phyloP scores from a whole-genome alignment of 1,140 invertebrate species.

The Stegodyphus mimosarum region DNA sequence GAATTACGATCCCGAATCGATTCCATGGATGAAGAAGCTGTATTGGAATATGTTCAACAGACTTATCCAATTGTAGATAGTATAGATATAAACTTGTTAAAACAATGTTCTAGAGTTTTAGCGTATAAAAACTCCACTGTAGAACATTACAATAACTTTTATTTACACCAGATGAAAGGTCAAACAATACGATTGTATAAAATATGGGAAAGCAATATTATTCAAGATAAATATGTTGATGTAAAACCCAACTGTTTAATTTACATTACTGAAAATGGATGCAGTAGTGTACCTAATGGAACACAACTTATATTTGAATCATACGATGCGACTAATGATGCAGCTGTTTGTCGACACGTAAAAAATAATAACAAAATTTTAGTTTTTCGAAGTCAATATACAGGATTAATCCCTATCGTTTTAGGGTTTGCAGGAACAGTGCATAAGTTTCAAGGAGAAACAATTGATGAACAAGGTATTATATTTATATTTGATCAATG shows the following conservation, averaged over 20 bases:
- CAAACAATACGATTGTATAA: not conserved
- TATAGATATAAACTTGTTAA: not conserved
- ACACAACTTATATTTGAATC: not conserved
- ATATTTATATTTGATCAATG: conserved; percentile 22
- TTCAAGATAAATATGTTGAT: not conserved
- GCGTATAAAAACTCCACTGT: conserved; percentile 1
- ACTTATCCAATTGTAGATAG: not conserved
- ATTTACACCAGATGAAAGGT: not conserved
- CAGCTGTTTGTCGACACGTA: not conserved
- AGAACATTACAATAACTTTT: not conserved
- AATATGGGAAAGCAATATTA: not conserved
- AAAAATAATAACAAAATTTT: not conserved
- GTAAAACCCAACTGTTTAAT: conserved; percentile 5
- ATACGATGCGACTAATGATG: not conserved
- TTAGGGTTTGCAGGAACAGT: conserved; percentile 10
- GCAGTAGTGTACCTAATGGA: not conserved
- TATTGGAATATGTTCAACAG: not conserved
- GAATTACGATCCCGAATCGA: not conserved
- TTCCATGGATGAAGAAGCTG: not conserved
- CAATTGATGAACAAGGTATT: not conserved
- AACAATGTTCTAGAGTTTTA: not conserved
- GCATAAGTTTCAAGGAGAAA: conserved; percentile 25
- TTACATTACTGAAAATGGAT: conserved; percentile 10
- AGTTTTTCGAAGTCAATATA: not conserved
- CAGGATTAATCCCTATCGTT: not conserved